phyloP scores from a whole-genome alignment of 1,140 invertebrate genomes.

The Drosophila triauraria region DNA sequence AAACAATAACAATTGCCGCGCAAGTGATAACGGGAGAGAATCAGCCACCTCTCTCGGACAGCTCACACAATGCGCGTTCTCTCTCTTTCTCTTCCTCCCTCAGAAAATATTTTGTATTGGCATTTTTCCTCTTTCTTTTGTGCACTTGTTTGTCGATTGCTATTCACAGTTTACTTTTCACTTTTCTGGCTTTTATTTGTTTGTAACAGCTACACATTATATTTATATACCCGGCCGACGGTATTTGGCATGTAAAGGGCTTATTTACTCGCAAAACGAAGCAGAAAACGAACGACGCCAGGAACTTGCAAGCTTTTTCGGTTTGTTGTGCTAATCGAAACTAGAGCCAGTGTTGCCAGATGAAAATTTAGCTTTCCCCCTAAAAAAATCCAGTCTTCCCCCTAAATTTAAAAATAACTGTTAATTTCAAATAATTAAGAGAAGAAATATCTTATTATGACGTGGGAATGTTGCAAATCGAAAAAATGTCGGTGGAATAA shows the following conservation, averaged over 20 bases:
- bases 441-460: too few relatives aligned
- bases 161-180: constrained; percentile 14
- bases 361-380: too few relatives aligned
- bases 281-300: constrained; percentile 50
- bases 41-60: constrained; percentile 12
- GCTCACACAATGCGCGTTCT: constrained; percentile 5
- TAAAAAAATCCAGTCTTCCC: too few relatives aligned
- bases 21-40: constrained; percentile 60
- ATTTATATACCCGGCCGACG: neutral
- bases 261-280: constrained; percentile 56
- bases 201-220: neutral
- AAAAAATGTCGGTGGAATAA: too few relatives aligned
- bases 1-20: constrained; percentile 71
- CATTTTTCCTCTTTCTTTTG: constrained; percentile 43
- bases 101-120: constrained; percentile 62
- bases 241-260: neutral
- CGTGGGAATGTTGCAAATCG: too few relatives aligned
- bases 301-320: constrained; percentile 63
- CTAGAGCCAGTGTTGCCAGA: constrained; percentile 3
- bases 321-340: constrained; percentile 70
- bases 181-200: neutral
- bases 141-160: constrained; percentile 60
- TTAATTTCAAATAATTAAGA: too few relatives aligned
- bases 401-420: too few relatives aligned
- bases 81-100: constrained; percentile 37